Conservation (phyloP, 1,140 invertebrate genomes). For the Lineus longissimus region DNA sequence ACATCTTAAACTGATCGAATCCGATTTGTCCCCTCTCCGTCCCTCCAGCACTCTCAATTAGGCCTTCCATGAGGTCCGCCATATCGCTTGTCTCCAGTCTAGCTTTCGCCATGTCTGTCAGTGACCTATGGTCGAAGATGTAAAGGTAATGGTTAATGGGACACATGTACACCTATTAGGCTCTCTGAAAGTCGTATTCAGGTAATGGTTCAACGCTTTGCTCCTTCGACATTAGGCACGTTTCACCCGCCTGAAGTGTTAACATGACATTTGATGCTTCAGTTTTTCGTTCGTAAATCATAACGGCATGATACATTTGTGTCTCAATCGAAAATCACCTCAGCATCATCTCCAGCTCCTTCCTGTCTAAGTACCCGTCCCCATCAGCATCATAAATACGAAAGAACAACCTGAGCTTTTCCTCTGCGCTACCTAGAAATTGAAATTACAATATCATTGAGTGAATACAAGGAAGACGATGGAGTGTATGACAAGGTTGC, state of each 20-base stretch:
- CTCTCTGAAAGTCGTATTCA: no score
- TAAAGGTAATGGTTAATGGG: background rate
- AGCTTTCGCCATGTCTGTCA: conserved; percentile 86
- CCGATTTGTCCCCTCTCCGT: conserved; percentile 86
- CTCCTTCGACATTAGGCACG: no score
- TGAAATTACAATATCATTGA: no score
- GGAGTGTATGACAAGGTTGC: no score
- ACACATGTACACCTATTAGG: no score
- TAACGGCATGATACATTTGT: conserved; percentile 86
- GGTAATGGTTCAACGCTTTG: no score
- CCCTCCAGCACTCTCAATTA: conserved; percentile 89
- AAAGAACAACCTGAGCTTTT: conserved; percentile 92
- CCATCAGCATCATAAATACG: conserved; percentile 75
- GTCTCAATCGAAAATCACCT: conserved; percentile 76
- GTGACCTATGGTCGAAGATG: conserved; percentile 66
- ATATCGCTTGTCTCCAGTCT: conserved; percentile 32
- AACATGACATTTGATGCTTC: no score
- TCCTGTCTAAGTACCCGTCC: background rate
- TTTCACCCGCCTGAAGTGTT: no score
- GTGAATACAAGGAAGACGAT: no score
- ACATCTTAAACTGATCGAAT: conserved; percentile 91
- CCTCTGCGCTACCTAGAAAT: conserved; percentile 78
- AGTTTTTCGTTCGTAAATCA: no score
- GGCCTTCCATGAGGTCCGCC: conserved; percentile 73
- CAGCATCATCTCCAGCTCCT: background rate